phyloP scores from a whole-genome alignment of 2,113 vertebrate species.

The Petromus typicus region DNA sequence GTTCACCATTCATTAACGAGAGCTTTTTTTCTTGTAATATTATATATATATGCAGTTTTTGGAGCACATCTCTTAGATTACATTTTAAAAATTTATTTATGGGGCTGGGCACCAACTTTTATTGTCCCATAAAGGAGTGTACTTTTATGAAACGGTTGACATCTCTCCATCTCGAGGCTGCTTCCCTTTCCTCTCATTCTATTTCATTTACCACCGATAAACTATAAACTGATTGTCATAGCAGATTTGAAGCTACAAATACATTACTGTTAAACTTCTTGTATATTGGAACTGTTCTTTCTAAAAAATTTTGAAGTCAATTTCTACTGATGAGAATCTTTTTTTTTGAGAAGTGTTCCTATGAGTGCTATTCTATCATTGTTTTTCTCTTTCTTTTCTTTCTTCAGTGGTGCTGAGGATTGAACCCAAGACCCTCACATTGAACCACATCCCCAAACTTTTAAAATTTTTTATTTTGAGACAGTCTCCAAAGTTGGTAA shows the following conservation, averaged over 20 bases:
- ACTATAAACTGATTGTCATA: neutral
- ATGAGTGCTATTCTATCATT: neutral
- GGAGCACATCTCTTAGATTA: conserved; percentile 42
- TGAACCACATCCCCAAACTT: neutral
- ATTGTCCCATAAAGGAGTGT: neutral
- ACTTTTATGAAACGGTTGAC: conserved; percentile 6
- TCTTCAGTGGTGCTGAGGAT: neutral
- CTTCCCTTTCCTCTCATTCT: neutral
- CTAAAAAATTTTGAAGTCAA: conserved; percentile 11
- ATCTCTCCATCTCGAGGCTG: neutral
- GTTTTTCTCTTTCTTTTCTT: neutral
- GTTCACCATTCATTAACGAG: neutral
- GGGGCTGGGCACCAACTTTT: neutral
- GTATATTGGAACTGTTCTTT: conserved; percentile 12
- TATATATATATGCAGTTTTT: conserved; percentile 15
- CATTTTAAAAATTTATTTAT: conserved; percentile 48
- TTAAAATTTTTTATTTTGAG: neutral
- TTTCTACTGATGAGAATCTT: conserved; percentile 28
- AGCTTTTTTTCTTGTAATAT: conserved; percentile 30
- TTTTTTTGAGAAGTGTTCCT: neutral
- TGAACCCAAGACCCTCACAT: neutral
- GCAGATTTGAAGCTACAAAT: neutral
- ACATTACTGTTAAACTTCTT: conserved; percentile 24
- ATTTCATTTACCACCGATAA: neutral
- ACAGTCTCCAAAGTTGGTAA: neutral